Evolutionary conservation across 1,140 invertebrate species (phyloP), one percentile per base, ranked within the genome.

Genomic region (Sitobion miscanthi): DNA sequence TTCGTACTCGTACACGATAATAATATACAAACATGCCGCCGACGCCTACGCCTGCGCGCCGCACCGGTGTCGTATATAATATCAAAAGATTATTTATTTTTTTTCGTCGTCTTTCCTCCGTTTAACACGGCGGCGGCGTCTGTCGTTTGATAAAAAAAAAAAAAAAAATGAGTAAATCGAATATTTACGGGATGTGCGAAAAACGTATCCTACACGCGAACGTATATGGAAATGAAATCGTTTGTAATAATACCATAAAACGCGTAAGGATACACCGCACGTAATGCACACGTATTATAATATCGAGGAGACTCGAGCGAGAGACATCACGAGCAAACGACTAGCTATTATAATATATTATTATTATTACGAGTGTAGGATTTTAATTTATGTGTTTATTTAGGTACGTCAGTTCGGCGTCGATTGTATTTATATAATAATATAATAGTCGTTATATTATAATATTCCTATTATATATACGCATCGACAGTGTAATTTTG

Each of bases 321-420:
- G 62, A 69, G 30, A 69, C 11, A 69, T 30, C 14, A 69, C 62
- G 30, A 9, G 11, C 57, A 1, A 4, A 8, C 47, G 57, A n/a
- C 35, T 17, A 69, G 62, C n/a, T 35, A 30, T 77, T 77, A 14
- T 77, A 54, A 54, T 77, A n/a, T 69, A 77, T 77, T 77, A 54
- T 54, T 38, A 49, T 62, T 14, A 17, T 69, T 69, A n/a, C 62
- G n/a, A 77, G 62, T 77, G 62, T 77, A 77, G 62, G 62, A 77
- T 77, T 77, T 77, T 77, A n/a, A 77, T 77, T 77, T 77, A 77
- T 77, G 62, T 69, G 62, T 77, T n/a, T 77, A 77, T 30, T n/a
- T 77, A 35, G 14, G 42, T 4, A 42, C 42, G 30, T n/a, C 14
- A 62, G 30, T 77, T 77, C 14, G n/a, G 14, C 30, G n/a, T 77